Conservation (phyloP, 2,113 vertebrate genomes). For the Mus musculus region DNA sequence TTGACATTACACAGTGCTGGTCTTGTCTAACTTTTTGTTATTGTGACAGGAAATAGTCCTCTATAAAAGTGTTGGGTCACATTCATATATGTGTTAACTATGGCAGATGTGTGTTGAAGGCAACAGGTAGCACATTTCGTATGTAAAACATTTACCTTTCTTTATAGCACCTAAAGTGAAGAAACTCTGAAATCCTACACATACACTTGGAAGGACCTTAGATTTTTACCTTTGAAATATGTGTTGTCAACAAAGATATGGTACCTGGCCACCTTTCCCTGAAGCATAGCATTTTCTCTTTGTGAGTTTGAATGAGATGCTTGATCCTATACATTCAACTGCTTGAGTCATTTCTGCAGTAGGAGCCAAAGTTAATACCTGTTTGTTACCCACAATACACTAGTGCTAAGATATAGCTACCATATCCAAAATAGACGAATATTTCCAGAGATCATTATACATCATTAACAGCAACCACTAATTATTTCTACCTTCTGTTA, state of each 20-base stretch:
- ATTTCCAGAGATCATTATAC: neutral
- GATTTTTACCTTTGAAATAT: neutral
- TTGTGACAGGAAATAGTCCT: no score
- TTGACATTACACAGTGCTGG: neutral
- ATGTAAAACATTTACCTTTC: neutral
- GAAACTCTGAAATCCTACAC: neutral
- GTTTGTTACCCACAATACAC: neutral
- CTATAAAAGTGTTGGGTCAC: neutral
- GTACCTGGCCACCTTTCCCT: neutral
- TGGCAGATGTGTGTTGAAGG: neutral
- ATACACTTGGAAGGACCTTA: neutral
- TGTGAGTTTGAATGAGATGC: neutral
- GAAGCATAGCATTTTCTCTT: neutral
- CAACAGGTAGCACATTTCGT: neutral
- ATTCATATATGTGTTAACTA: neutral
- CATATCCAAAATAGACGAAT: neutral
- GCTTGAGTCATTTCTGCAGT: neutral
- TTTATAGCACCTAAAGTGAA: neutral
- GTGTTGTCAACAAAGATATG: neutral
- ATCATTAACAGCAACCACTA: neutral
- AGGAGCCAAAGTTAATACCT: conserved; percentile 4
- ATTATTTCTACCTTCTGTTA: neutral
- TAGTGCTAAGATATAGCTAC: neutral
- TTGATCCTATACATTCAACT: neutral
- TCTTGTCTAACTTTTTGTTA: neutral